Evolutionary conservation across 2,888 invertebrate species (phyloP).

Genomic region (Cephonodes hylas): DNA sequence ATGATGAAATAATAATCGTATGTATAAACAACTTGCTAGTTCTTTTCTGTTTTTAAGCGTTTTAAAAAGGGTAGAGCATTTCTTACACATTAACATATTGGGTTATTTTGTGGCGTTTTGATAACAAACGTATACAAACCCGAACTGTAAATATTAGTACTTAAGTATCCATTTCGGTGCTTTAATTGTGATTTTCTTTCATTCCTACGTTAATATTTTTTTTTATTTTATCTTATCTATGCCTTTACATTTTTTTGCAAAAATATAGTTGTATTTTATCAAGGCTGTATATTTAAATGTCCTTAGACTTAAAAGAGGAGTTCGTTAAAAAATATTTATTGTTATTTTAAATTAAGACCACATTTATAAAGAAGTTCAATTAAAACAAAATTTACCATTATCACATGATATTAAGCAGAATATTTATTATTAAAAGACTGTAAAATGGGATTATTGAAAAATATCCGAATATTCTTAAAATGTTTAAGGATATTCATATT

Average conservation of each 20-base stretch:
- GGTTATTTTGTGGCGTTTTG: background rate
- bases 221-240: background rate
- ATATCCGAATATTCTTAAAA: no score
- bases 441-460: no score
- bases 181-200: slow-evolving; percentile 6
- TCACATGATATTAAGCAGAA: no score
- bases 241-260: background rate
- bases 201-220: background rate
- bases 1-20: no score
- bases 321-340: background rate
- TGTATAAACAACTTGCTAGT: no score
- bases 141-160: slow-evolving; percentile 4
- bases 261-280: background rate
- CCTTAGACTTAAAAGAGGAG: background rate
- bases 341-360: no score
- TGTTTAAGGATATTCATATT: no score
- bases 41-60: no score
- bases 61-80: background rate
- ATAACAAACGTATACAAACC: background rate
- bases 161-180: slow-evolving; percentile 5
- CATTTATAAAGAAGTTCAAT: no score
- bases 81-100: background rate
- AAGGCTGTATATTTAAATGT: background rate
- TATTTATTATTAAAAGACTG: no score
- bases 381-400: no score